A percentile compares a stretch with the other conserved stretches of the same genome.
These are phyloP conservation scores for Cryptophagus acutangulus DNA, from an alignment of 2,888 invertebrate genomes.

Conservation along the genomic window DNA sequence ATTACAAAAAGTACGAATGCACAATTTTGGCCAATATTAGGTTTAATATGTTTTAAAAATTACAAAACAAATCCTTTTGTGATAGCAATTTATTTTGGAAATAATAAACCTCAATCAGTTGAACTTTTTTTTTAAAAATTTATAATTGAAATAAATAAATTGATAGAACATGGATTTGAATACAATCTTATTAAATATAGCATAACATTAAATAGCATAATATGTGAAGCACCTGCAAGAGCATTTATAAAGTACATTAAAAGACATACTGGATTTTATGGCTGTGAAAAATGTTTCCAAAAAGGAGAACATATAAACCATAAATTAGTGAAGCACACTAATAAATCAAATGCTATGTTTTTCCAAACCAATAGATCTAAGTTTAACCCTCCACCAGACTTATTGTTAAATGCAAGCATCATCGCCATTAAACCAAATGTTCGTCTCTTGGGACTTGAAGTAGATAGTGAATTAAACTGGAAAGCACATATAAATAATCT, in stretches of 20 bases:
- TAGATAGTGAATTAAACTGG: too few relatives aligned
- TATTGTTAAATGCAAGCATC: too few relatives aligned
- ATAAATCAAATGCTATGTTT: too few relatives aligned
- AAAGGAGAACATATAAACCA: neutral
- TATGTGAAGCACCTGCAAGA: slow-evolving; percentile 14
- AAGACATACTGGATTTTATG: slow-evolving; percentile 14
- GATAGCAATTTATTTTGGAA: neutral
- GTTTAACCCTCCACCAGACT: too few relatives aligned
- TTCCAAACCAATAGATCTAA: too few relatives aligned
- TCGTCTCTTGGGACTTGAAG: too few relatives aligned
- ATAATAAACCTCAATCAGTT: neutral
- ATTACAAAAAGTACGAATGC: slow-evolving; percentile 11
- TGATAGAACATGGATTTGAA: neutral
- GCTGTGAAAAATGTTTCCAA: too few relatives aligned
- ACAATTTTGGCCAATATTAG: too few relatives aligned
- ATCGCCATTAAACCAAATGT: too few relatives aligned
- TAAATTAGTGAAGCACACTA: neutral
- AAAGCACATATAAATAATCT: too few relatives aligned
- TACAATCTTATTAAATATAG: slow-evolving; percentile 1
- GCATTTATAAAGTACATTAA: slow-evolving; percentile 16
- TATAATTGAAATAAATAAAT: neutral
- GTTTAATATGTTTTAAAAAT: slow-evolving; percentile 16
- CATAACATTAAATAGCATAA: slow-evolving; percentile 10
- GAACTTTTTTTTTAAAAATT: neutral
- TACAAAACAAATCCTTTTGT: slow-evolving; percentile 1